Evolutionary conservation across 2,113 vertebrate species (phyloP).

Genomic region (Oryzias curvinotus): DNA sequence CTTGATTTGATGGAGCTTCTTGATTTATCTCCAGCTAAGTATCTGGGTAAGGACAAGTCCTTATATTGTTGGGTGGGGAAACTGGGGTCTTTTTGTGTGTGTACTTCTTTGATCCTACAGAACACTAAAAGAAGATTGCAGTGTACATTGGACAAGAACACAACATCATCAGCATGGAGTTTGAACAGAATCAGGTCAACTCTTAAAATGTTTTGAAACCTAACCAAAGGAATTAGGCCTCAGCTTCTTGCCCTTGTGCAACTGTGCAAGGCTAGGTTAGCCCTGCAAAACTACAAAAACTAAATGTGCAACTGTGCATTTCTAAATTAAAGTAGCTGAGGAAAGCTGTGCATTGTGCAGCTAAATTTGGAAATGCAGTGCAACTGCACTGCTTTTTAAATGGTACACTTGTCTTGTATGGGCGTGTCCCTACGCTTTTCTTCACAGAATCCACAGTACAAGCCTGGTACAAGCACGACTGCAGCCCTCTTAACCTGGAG

Average conservation of each 20-base stretch:
- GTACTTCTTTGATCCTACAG: conserved; percentile 75
- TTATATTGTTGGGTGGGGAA: conserved; percentile 61
- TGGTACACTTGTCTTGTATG: conserved; percentile 49
- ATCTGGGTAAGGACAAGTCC: conserved; percentile 69
- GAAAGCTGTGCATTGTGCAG: conserved; percentile 74
- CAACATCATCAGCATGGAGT: conserved; percentile 54
- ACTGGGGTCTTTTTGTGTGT: conserved; percentile 52
- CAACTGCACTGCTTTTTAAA: conserved; percentile 62
- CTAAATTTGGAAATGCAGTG: conserved; percentile 59
- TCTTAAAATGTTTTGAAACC: conserved; percentile 11
- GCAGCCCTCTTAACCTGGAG: conserved; percentile 63
- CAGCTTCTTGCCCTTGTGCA: conserved; percentile 69
- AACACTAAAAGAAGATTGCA: conserved; percentile 68
- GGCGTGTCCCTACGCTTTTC: conserved; percentile 69
- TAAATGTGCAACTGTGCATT: conserved; percentile 68
- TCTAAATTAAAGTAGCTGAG: conserved; percentile 53
- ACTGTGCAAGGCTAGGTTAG: conserved; percentile 69
- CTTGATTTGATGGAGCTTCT: conserved; percentile 65
- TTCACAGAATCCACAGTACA: conserved; percentile 70
- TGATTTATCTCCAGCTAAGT: conserved; percentile 71
- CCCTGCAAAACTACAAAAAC: neutral
- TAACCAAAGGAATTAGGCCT: conserved; percentile 30
- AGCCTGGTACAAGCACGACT: conserved; percentile 60
- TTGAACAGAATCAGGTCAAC: conserved; percentile 57
- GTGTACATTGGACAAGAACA: conserved; percentile 66